Percentiles rank a stretch among this genome's conserved stretches.
These are phyloP conservation scores for Holotrichia oblita DNA, from an alignment of 1,140 invertebrate genomes.

Conservation along the genomic window DNA sequence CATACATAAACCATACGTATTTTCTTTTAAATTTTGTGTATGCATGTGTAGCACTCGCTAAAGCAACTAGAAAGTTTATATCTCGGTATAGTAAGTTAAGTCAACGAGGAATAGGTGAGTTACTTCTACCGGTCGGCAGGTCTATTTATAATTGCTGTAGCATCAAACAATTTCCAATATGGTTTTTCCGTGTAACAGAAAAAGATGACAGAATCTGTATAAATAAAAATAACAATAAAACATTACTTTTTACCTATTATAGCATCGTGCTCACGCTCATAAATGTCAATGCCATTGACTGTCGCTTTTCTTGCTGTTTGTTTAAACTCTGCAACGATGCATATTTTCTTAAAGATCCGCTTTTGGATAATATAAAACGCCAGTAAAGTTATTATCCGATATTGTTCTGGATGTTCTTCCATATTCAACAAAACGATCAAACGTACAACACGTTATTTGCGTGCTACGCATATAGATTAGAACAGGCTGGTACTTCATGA, in stretches of 20 bases:
- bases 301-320: conserved; percentile 15
- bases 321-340: not conserved
- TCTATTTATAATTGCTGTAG: no score
- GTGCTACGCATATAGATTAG: no score
- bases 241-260: conserved; percentile 22
- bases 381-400: no score
- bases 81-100: no score
- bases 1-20: no score
- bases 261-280: conserved; percentile 27
- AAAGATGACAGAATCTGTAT: not conserved
- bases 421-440: no score
- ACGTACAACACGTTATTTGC: no score
- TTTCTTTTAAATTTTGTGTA: no score
- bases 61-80: no score
- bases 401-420: no score
- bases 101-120: no score
- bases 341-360: conserved; percentile 18
- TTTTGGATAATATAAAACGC: conserved; percentile 19
- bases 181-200: not conserved
- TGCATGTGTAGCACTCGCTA: not conserved
- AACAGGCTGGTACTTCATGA: no score
- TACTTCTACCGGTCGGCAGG: not conserved
- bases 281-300: conserved; percentile 27
- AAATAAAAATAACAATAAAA: conserved; percentile 14
- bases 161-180: not conserved